Percentiles rank a stretch among this genome's conserved stretches.
These are phyloP conservation scores for Vollenhovia emeryi DNA, from an alignment of 1,140 invertebrate species.

Conservation along the genomic window DNA sequence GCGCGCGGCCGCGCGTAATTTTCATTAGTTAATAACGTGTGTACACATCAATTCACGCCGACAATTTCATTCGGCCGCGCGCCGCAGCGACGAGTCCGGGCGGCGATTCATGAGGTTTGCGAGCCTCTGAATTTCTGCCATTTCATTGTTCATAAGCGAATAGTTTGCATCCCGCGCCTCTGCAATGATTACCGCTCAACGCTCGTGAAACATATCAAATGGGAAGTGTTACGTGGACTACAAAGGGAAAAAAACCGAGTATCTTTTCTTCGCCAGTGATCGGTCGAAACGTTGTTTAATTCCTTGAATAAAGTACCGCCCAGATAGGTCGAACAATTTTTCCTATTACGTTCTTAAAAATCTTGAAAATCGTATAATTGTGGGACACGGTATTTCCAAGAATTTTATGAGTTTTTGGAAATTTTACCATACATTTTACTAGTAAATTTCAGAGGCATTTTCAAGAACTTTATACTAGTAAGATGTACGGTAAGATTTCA, in stretches of 20 bases:
- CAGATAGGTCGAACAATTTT: too few relatives aligned
- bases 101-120: not conserved
- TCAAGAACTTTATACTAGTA: too few relatives aligned
- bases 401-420: too few relatives aligned
- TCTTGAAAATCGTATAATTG: too few relatives aligned
- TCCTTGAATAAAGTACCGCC: too few relatives aligned
- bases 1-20: slow-evolving; percentile 52
- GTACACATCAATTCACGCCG: slow-evolving; percentile 32
- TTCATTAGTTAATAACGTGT: slow-evolving; percentile 60
- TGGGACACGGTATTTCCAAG: too few relatives aligned
- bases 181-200: not conserved
- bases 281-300: too few relatives aligned
- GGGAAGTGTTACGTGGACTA: not conserved
- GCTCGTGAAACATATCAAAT: not conserved
- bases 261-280: not conserved
- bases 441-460: too few relatives aligned
- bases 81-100: not conserved
- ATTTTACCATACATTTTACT: too few relatives aligned
- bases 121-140: not conserved
- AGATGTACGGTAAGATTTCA: too few relatives aligned
- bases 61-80: slow-evolving; percentile 28
- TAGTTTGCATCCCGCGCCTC: not conserved
- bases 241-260: not conserved
- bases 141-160: not conserved
- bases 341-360: too few relatives aligned